Base-by-base conservation (phyloP, 2,113 vertebrate genomes). In the Amphiprion percula region DNA sequence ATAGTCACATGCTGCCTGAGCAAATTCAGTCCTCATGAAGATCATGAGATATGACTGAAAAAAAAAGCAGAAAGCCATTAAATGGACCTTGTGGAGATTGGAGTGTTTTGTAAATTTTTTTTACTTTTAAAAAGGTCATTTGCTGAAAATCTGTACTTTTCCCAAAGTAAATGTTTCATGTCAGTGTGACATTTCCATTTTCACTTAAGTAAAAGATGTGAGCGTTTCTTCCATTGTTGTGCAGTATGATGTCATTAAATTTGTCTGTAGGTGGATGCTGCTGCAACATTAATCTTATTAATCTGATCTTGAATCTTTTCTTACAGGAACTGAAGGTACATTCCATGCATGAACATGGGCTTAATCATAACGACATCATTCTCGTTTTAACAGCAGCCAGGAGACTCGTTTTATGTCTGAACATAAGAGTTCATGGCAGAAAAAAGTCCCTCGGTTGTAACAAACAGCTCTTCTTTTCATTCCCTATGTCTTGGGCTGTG, bases 231-330 rank as follows among this genome's bases (percentile, higher is more conserved):
- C 23, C 30, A 41, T 16, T 10, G 11, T 47, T 3, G n/a, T 17
- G 4, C n/a, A 37, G 33, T 33, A 11, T 68, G 21, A 33, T 30
- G 24, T 77, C 33, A 60, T 39, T 70, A 37, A 21, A 61, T 67
- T 21, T 0, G 0, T 55, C 23, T 23, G 60, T 84, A 72, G 76
- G 53, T 63, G 53, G 72, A 39, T 70, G 66, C 37, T 46, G 58
- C 60, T 74, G 79, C 24, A 19, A 19, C 46, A 58, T 77, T 74
- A 79, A 81, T 80, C 60, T 53, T 60, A 81, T 66, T 78, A 53
- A 61, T 67, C 50, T 70, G 10, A 67, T 82, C n/a, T 64, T 59
- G 44, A 73, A 41, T 84, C 26, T 67, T 30, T 63, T 55, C 66
- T 50, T 63, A 39, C 55, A 59, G 39, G 60, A 85, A 79, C 28